Base-by-base conservation (phyloP, 2,113 vertebrate species). In the Eulacestoma nigropectus region DNA sequence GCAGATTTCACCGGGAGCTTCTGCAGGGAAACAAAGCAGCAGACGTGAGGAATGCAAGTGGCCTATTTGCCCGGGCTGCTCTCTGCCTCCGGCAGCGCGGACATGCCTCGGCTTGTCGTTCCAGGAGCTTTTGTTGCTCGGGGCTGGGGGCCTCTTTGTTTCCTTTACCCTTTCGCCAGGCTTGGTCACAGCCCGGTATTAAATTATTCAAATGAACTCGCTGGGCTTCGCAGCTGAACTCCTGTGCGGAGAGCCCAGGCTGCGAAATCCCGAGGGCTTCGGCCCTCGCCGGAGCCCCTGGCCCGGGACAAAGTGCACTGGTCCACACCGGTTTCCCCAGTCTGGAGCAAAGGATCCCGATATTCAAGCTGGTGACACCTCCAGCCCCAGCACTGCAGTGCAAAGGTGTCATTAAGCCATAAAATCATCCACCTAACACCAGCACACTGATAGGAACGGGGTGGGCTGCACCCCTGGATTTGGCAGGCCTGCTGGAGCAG, bases 101-200 rank as follows among this genome's bases (percentile, higher is more conserved):
- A 96, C 91, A 55, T 89, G 97, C 81, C 93, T 89, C 55, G 8
- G 92, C 97, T 89, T 96, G 96, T 90, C 77, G 65, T 70, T 95
- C 60, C 93, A 72, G 87, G 89, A 95, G 91, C 93, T 91, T 87
- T 94, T 96, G 94, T 97, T 93, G 92, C 85, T 97, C 63, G 75
- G 93, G 95, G 88, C 92, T 89, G 93, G 95, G 96, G 96, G 91
- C 94, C 93, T 96, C 96, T 96, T 91, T 95, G 96, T 92, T 92
- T 94, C 95, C 92, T 93, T 93, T 94, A 90, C 90, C 90, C 96
- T 90, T 84, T 95, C 57, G 42, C 96, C 93, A 79, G 92, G 81
- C 86, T 95, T 81, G 84, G 88, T 95, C 92, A 94, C 88, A 96
- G 95, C 86, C 96, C 23, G 63, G 46, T 96, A 95, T 95, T 92